Conservation (phyloP, 2,797 vertebrate genomes). For the Rhabdomys pumilio region DNA sequence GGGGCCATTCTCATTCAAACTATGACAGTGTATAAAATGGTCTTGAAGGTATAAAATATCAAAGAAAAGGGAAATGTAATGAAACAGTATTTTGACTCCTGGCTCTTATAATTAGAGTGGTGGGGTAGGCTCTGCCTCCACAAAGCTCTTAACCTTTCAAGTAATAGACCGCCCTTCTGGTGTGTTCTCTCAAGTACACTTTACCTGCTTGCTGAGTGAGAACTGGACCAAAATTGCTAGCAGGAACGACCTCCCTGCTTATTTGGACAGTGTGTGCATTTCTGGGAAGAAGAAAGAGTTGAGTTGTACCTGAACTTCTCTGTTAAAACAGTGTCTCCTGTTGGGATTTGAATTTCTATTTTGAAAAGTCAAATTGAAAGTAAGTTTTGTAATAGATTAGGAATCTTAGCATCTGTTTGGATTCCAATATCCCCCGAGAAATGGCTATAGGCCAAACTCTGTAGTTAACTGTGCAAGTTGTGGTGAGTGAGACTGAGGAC, state of each 20-base stretch:
- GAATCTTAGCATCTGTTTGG: constrained; percentile 22
- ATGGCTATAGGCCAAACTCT: not conserved
- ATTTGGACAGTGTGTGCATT: constrained; percentile 33
- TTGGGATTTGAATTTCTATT: constrained; percentile 57
- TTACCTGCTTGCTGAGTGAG: constrained; percentile 29
- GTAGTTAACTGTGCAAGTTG: not conserved
- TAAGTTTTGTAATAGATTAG: not conserved
- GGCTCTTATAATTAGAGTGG: constrained; percentile 70
- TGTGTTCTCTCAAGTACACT: constrained; percentile 34
- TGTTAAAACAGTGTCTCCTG: constrained; percentile 2
- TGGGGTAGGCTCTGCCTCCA: not conserved
- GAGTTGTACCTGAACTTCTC: not conserved
- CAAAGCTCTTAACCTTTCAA: constrained; percentile 54
- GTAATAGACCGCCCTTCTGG: constrained; percentile 33
- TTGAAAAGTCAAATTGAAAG: constrained; percentile 13
- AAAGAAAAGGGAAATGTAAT: constrained; percentile 46
- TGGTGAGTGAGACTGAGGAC: not conserved
- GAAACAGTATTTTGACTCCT: constrained; percentile 73
- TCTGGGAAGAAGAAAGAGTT: constrained; percentile 39
- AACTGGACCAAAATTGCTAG: constrained; percentile 30
- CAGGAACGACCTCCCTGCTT: constrained; percentile 50
- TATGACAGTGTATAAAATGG: constrained; percentile 38
- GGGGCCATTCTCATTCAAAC: not conserved
- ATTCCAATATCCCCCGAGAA: not conserved
- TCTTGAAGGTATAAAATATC: constrained; percentile 60